Conservation (phyloP, 2,888 invertebrate genomes). For the Trilocha varians region DNA sequence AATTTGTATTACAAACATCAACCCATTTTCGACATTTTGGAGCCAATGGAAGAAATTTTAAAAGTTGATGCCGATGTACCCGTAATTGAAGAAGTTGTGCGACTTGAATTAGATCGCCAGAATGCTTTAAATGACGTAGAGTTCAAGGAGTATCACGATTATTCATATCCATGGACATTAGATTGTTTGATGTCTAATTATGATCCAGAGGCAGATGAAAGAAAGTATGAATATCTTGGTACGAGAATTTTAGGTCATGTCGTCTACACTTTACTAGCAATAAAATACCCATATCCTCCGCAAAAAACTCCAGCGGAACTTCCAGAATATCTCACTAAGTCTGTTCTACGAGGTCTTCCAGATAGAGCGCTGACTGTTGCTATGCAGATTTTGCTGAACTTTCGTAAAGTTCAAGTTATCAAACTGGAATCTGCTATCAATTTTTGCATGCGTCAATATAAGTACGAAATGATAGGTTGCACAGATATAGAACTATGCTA, state of each 20-base stretch:
- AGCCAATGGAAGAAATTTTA: slow-evolving; percentile 49
- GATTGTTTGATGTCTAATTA: slow-evolving; percentile 54
- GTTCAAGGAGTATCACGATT: slow-evolving; percentile 71
- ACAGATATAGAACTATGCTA: slow-evolving; percentile 60
- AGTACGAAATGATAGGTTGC: slow-evolving; percentile 65
- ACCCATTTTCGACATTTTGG: slow-evolving; percentile 65
- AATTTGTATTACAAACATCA: slow-evolving; percentile 68
- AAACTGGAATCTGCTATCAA: slow-evolving; percentile 70
- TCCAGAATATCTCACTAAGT: slow-evolving; percentile 45
- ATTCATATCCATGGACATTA: slow-evolving; percentile 68
- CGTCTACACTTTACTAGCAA: slow-evolving; percentile 64
- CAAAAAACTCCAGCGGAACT: slow-evolving; percentile 41
- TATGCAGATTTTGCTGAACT: slow-evolving; percentile 53
- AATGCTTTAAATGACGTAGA: slow-evolving; percentile 68
- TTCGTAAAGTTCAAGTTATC: slow-evolving; percentile 51
- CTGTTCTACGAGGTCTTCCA: slow-evolving; percentile 54
- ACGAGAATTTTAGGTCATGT: slow-evolving; percentile 61
- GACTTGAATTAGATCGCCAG: slow-evolving; percentile 66
- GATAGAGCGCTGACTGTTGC: slow-evolving; percentile 47
- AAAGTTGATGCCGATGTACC: slow-evolving; percentile 36
- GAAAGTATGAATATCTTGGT: slow-evolving; percentile 57
- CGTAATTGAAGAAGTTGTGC: slow-evolving; percentile 54
- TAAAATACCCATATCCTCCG: slow-evolving; percentile 58
- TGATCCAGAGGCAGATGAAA: slow-evolving; percentile 52
- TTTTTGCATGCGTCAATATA: slow-evolving; percentile 69